Base-by-base conservation (phyloP, 37 sponge, comb jelly and placozoan species). In the Mnemiopsis leidyi region DNA sequence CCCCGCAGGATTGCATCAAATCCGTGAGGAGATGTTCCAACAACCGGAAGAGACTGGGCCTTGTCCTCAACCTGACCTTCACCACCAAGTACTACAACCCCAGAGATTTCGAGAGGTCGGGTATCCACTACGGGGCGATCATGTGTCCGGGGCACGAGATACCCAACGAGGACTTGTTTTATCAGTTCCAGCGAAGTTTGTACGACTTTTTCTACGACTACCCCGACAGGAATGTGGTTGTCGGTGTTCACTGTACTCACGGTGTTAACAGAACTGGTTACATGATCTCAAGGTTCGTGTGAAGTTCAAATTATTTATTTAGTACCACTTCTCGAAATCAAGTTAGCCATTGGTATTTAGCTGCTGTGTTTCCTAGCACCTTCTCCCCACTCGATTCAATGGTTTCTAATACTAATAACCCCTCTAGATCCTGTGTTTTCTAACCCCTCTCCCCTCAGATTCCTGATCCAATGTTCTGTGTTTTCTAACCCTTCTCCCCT, bases 161-260 rank as follows among this genome's bases (percentile, higher is more conserved):
- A 31, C 97, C 97, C 7, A 36, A 73, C 35, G 95, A 95, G 7
- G 82, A 92, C 1, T 79, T 97, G 34, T 97, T 95, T 61, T 68
- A 92, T 1, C 31, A 71, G 94, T 96, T 85, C 90, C 90, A 40
- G 48, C 2, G 29, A 1, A 85, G 90, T 85, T n/a, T 85, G 67
- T 85, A 85, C 90, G 39, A 23, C 29, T 85, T 85, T 67, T 85
- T 48, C 90, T 40, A 39, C 67, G 90, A 85, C 29, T 85, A 85
- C 68, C 90, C 90, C 39, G 90, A 85, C 90, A 35, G 38, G 28
- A 18, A 82, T 82, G 95, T 69, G 23, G 36, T 95, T 71, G 95
- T 97, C 5, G 96, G 95, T 35, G 96, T 97, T 1, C 97, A 97
- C 93, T 97, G 97, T 39, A 97, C 97, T 28, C 97, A 97, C 83